Percentiles rank a stretch among this genome's conserved stretches.
phyloP scores from a whole-genome alignment of 2,113 vertebrate genomes.

The Fulmarus glacialis region DNA sequence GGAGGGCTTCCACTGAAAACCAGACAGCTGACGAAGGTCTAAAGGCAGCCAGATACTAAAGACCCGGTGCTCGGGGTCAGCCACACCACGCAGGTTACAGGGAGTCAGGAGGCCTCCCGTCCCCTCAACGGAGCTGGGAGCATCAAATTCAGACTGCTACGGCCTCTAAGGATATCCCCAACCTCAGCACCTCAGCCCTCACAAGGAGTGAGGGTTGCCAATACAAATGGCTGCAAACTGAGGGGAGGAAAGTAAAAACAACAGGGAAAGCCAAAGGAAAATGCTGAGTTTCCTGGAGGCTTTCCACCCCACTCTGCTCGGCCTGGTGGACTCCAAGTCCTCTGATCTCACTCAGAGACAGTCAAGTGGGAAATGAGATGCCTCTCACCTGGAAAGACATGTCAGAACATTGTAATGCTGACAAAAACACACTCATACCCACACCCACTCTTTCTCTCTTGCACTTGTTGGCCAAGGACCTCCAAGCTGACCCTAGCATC shows the following conservation, averaged over 20 bases:
- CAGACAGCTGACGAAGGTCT: neutral
- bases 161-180: neutral
- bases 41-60: neutral
- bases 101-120: neutral
- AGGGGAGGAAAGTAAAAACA: neutral
- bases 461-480: neutral
- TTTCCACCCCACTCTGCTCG: neutral
- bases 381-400: neutral
- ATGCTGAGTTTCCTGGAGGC: slow-evolving; percentile 1
- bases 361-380: neutral
- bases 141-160: neutral
- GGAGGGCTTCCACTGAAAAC: neutral
- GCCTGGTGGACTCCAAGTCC: neutral
- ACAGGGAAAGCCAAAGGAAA: neutral
- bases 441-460: neutral
- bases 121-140: neutral
- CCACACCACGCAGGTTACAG: neutral
- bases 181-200: neutral
- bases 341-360: neutral
- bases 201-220: neutral
- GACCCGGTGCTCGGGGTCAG: neutral
- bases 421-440: neutral
- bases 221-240: neutral
- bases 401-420: neutral
- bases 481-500: neutral